These are phyloP conservation scores for Yponomeuta cagnagella DNA, from an alignment of 2,888 invertebrate species.

Conservation along the genomic window DNA sequence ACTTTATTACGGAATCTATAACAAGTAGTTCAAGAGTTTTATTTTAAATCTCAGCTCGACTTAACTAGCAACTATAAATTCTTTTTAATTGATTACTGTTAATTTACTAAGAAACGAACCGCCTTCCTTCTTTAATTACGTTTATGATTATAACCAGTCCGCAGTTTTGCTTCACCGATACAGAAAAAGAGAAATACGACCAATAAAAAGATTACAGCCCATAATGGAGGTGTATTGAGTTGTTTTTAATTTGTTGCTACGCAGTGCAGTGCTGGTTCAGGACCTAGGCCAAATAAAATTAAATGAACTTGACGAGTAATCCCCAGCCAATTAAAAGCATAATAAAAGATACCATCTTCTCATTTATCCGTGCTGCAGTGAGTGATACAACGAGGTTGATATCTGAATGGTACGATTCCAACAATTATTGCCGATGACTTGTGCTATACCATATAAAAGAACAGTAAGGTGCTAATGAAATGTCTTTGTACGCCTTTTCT, in stretches of 20 bases:
- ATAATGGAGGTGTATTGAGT: slow-evolving; percentile 10
- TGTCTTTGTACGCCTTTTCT: slow-evolving; percentile 13
- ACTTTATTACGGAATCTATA: slow-evolving; percentile 55
- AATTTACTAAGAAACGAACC: slow-evolving; percentile 55
- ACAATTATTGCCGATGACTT: slow-evolving; percentile 55
- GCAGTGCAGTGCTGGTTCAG: neutral
- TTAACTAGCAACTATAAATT: slow-evolving; percentile 52
- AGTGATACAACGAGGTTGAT: slow-evolving; percentile 11
- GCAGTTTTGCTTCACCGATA: slow-evolving; percentile 8
- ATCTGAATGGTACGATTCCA: slow-evolving; percentile 29
- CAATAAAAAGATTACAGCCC: slow-evolving; percentile 11
- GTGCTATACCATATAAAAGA: slow-evolving; percentile 29
- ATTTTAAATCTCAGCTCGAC: slow-evolving; percentile 41
- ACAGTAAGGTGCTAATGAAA: slow-evolving; percentile 24
- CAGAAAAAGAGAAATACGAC: slow-evolving; percentile 6
- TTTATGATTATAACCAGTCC: slow-evolving; percentile 47
- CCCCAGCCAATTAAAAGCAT: slow-evolving; percentile 22
- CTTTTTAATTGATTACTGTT: slow-evolving; percentile 61
- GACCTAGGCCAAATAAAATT: slow-evolving; percentile 2
- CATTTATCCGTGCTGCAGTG: slow-evolving; percentile 24
- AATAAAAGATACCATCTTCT: slow-evolving; percentile 27
- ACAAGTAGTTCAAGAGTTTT: slow-evolving; percentile 45
- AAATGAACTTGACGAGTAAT: slow-evolving; percentile 14
- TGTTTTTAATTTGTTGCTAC: neutral
- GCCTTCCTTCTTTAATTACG: slow-evolving; percentile 57